phyloP scores from a whole-genome alignment of 2,888 invertebrate species.

The Hydropsyche betteni region DNA sequence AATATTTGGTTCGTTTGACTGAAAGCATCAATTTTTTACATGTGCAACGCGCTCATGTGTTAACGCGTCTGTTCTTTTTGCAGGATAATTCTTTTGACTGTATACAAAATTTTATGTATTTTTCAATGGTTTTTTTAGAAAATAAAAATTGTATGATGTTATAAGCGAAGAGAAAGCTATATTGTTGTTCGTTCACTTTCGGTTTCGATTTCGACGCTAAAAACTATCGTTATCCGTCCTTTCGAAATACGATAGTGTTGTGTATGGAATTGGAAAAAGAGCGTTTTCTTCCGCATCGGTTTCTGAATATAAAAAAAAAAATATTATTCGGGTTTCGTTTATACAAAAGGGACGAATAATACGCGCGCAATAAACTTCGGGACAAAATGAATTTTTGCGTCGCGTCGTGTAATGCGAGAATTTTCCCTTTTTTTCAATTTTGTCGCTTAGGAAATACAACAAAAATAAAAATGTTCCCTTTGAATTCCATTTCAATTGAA shows the following conservation, averaged over 20 bases:
- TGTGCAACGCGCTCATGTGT: too few relatives aligned
- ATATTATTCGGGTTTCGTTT: neutral
- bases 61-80: too few relatives aligned
- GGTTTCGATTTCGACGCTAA: too few relatives aligned
- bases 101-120: too few relatives aligned
- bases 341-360: neutral
- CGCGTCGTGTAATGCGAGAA: constrained; percentile 13
- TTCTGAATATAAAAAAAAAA: neutral
- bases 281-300: neutral
- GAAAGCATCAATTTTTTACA: constrained; percentile 13
- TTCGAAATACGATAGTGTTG: constrained; percentile 8
- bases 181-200: too few relatives aligned
- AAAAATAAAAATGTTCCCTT: too few relatives aligned
- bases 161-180: too few relatives aligned
- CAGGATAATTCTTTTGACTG: too few relatives aligned
- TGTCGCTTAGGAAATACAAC: too few relatives aligned
- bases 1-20: constrained; percentile 24
- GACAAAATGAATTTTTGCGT: constrained; percentile 1
- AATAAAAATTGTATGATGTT: too few relatives aligned
- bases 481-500: neutral
- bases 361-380: constrained; percentile 3
- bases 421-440: neutral
- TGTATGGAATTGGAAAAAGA: neutral
- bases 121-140: too few relatives aligned
- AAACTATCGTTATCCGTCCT: neutral